phyloP scores from a whole-genome alignment of 2,113 vertebrate genomes.

The Ptilorrhoa leucosticta region DNA sequence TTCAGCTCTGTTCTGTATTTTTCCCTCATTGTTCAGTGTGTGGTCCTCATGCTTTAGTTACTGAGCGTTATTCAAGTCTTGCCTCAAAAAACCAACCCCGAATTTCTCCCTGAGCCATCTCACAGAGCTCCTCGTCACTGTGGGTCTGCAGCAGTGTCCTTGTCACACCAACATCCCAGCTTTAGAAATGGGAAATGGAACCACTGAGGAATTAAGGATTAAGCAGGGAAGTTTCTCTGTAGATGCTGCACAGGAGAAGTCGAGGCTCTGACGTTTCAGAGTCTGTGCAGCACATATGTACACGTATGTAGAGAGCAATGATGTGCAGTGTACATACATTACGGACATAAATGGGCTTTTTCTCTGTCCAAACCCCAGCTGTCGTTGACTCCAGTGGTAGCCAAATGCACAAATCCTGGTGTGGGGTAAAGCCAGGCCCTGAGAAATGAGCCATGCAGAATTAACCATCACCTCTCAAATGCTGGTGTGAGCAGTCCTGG shows the following conservation, averaged over 20 bases:
- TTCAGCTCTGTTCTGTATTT: background rate
- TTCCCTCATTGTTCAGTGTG: background rate
- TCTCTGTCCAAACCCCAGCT: background rate
- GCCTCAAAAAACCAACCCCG: background rate
- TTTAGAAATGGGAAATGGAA: background rate
- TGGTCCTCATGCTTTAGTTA: background rate
- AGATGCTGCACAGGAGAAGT: background rate
- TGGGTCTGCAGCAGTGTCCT: background rate
- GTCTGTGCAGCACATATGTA: fast-evolving
- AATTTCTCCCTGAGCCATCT: background rate
- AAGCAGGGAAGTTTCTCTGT: background rate
- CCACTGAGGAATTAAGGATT: background rate
- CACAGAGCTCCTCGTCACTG: background rate
- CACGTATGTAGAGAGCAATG: fast-evolving
- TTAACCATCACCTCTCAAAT: background rate
- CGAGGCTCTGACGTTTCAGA: fast-evolving
- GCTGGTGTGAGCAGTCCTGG: background rate
- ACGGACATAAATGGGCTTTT: fast-evolving
- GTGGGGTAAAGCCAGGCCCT: background rate
- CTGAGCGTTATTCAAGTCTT: background rate
- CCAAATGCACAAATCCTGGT: background rate
- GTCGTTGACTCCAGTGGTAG: fast-evolving
- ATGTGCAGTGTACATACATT: fast-evolving
- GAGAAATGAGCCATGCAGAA: background rate
- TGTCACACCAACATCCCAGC: background rate